A percentile compares a stretch with the other conserved stretches of the same genome.
phyloP scores from a whole-genome alignment of 2,113 vertebrate species.

The Amblyornis subalaris region DNA sequence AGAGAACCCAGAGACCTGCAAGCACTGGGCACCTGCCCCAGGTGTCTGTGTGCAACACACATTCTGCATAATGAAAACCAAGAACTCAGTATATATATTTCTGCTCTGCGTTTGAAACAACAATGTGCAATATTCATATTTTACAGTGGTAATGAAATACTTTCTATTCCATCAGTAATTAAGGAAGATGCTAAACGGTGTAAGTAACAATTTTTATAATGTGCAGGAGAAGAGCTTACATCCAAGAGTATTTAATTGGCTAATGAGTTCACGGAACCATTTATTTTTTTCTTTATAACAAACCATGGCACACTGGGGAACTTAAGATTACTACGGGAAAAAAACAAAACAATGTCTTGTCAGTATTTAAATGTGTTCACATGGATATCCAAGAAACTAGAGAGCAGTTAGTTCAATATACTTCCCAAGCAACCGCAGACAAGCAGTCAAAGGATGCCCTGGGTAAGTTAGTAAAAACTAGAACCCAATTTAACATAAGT shows the following conservation, averaged over 20 bases:
- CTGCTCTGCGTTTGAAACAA: background rate
- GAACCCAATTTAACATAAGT: background rate
- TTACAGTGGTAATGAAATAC: background rate
- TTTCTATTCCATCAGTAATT: slow-evolving; percentile 8
- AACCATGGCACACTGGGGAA: background rate
- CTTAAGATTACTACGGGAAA: background rate
- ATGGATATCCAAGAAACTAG: background rate
- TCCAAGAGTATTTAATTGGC: slow-evolving; percentile 12
- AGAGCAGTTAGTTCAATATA: background rate
- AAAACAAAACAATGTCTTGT: background rate
- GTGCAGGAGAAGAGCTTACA: background rate
- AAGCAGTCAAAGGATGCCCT: background rate
- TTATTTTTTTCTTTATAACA: slow-evolving; percentile 7
- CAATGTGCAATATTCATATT: background rate
- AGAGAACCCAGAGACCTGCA: background rate
- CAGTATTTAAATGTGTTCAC: background rate
- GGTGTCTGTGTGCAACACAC: background rate
- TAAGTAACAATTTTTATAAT: slow-evolving; percentile 7
- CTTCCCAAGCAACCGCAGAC: background rate
- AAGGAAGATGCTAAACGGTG: background rate
- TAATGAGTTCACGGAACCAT: slow-evolving; percentile 5
- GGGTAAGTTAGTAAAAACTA: background rate
- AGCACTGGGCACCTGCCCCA: background rate
- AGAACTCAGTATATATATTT: background rate
- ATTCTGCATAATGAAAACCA: background rate